Evolutionary conservation across 2,797 vertebrate genomes (phyloP).

Genomic region (Periophthalmus magnuspinnatus): DNA sequence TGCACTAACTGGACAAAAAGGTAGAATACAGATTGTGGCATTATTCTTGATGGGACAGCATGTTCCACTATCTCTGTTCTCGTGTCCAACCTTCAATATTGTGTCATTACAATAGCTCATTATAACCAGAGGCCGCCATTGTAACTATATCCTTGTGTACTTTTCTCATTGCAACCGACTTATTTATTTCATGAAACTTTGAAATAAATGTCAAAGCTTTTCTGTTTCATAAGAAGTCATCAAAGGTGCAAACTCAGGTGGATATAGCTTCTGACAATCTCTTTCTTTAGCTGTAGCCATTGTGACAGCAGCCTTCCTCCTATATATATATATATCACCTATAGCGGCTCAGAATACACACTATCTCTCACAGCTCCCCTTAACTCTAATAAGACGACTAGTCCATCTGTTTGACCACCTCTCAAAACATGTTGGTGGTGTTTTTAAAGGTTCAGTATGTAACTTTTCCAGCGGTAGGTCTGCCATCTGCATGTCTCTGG

Average conservation of each 20-base stretch:
- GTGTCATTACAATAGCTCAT: constrained; percentile 32
- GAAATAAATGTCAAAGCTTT: constrained; percentile 9
- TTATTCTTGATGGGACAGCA: constrained; percentile 27
- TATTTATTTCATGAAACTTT: not conserved
- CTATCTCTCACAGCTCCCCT: not conserved
- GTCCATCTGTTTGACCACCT: not conserved
- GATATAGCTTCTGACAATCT: constrained; percentile 1
- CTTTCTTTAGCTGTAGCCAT: not conserved
- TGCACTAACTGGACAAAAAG: not conserved
- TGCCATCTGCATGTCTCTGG: no score
- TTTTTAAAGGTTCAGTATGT: not conserved
- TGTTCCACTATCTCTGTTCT: constrained; percentile 32
- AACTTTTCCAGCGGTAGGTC: no score
- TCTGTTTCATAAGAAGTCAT: not conserved
- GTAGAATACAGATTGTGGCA: not conserved
- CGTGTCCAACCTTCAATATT: constrained; percentile 36
- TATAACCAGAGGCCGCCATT: constrained; percentile 31
- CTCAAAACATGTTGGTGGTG: not conserved
- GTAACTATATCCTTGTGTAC: not conserved
- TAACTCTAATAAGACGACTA: not conserved
- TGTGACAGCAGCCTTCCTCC: constrained; percentile 2
- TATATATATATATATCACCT: constrained; percentile 12
- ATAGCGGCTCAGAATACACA: not conserved
- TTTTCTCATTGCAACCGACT: constrained; percentile 8
- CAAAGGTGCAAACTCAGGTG: constrained; percentile 1